Conservation (phyloP, 2,888 invertebrate species). For the Trilocha varians region DNA sequence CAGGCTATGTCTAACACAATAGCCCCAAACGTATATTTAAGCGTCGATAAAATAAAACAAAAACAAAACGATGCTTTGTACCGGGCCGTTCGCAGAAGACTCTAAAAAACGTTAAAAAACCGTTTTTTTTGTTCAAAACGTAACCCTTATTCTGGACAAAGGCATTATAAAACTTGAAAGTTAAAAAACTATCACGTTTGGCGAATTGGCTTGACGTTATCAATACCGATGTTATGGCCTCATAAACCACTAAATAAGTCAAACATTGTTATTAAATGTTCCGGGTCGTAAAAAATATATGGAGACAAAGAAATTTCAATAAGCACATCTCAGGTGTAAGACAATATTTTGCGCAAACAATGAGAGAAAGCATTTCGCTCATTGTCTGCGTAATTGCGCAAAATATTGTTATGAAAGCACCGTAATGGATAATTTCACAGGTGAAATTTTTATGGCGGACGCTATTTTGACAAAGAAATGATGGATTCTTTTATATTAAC, state of each 20-base stretch:
- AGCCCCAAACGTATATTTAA: constrained; percentile 67
- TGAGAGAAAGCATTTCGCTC: constrained; percentile 63
- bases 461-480: constrained; percentile 24
- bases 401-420: constrained; percentile 32
- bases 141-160: constrained; percentile 61
- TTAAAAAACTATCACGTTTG: constrained; percentile 8
- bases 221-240: constrained; percentile 54
- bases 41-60: constrained; percentile 62
- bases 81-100: constrained; percentile 61
- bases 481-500: constrained; percentile 21
- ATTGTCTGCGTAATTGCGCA: constrained; percentile 46
- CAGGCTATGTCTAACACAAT: constrained; percentile 57
- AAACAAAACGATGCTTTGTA: constrained; percentile 61
- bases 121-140: constrained; percentile 36
- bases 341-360: no score
- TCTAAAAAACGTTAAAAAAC: constrained; percentile 40
- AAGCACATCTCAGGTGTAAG: constrained; percentile 57
- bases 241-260: constrained; percentile 63
- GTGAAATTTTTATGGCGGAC: constrained; percentile 29
- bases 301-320: constrained; percentile 49
- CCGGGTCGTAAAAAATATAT: constrained; percentile 50
- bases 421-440: constrained; percentile 36
- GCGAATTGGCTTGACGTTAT: constrained; percentile 58
- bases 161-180: constrained; percentile 25
- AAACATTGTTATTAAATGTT: constrained; percentile 55